Conservation (phyloP, 2,797 vertebrate genomes). For the Phoebastria nigripes region DNA sequence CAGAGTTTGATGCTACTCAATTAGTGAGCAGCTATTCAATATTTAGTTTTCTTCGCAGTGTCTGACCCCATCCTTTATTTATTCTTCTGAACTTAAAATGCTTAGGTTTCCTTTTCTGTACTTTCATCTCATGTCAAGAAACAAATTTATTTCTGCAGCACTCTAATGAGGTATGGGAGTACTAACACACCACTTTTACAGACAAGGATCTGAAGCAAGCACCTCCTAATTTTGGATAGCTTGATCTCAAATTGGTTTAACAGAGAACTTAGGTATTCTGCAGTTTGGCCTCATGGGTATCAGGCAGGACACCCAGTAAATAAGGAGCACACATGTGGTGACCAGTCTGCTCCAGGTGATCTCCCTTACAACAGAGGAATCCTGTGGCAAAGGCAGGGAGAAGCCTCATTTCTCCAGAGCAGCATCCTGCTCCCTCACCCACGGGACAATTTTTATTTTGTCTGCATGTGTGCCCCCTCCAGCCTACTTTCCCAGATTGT, state of each 20-base stretch:
- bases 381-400: neutral
- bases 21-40: neutral
- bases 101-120: neutral
- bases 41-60: neutral
- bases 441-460: neutral
- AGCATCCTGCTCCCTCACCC: neutral
- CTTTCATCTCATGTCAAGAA: slow-evolving; percentile 17
- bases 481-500: neutral
- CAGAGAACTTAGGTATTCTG: neutral
- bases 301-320: neutral
- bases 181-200: neutral
- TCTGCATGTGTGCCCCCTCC: neutral
- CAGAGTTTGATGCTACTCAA: neutral
- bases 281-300: rapidly evolving
- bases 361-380: neutral
- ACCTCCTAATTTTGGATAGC: neutral
- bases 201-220: neutral
- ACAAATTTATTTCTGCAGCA: slow-evolving; percentile 6
- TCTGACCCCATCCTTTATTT: slow-evolving; percentile 27
- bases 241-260: neutral
- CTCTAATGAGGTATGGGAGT: neutral
- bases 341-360: neutral
- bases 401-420: neutral
- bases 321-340: neutral
- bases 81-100: slow-evolving; percentile 22